Base-by-base conservation (phyloP, 2,113 vertebrate species). In the Anoura caudifer region DNA sequence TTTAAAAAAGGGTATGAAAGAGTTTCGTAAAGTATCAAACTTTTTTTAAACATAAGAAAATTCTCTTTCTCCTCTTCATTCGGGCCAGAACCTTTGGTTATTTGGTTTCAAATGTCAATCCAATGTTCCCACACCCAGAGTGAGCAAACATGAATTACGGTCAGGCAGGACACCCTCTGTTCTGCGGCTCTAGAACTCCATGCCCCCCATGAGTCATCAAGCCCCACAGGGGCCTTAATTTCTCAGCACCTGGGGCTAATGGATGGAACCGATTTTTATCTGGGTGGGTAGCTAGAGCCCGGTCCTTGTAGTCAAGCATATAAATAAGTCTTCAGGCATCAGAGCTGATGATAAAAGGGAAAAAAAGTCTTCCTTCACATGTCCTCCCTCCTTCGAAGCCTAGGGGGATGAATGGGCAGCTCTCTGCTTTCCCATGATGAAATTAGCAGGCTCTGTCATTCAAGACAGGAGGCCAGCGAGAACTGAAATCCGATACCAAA, bases 401-500 rank as follows among this genome's bases (percentile, higher is more conserved):
- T 97, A 93, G 72, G 69, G 83, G 85, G 82, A 61, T 77, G 95
- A 88, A 95, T 91, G 38, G 85, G 75, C 54, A 92, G 77, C 90
- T 94, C 80, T 83, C 77, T 81, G n/a, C 90, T 97, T 93, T 70
- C 88, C 3, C 19, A 56, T 94, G 98, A 98, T 94, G 73, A 97
- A 98, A 98, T 97, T 97, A 98, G 92, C 73, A 17, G 73, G 94
- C 97, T 94, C 95, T 93, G 91, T 98, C 96, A 59, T 95, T 98
- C 95, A 98, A 97, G 94, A 97, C 59, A 82, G 83, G 67, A 97
- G 95, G 91, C 89, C 26, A 95, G 93, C 91, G 97, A 98, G 96
- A 97, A 91, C 97, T 97, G 91, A 96, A 43, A 98, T 97, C 94
- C 97, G 97, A 98, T 97, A 97, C 94, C 96, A 94, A 98, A 97